Evolutionary conservation across 2,888 invertebrate genomes (phyloP), one percentile per base, ranked within the genome.

Genomic region (Pasiphila rectangulata): DNA sequence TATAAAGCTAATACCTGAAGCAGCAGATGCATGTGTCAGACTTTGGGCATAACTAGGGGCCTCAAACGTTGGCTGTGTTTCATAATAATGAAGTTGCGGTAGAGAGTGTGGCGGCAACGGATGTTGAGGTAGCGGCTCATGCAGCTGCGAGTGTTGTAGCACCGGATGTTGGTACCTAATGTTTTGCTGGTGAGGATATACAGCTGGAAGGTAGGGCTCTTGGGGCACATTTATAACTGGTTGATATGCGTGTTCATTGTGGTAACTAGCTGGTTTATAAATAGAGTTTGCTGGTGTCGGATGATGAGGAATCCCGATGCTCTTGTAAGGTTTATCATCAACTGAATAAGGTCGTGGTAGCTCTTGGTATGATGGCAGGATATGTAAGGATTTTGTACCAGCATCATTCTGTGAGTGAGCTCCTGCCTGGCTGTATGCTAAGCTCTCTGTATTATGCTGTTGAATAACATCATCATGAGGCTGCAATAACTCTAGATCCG

Each of bases 301-400:
- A 7, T 21, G 12, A 7, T 43, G 27, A 40, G 15, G 6, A 10
- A 20, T 16, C 10, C 3, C 16, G 4, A 12, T 29, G 3, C n/a
- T 34, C 4, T 30, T 24, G 12, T 32, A 37, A 38, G 12, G 27
- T 12, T 16, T 43, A 9, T 48, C n/a, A n/a, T n/a, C 34, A 15
- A 21, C 10, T 20, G 10, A 7, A 24, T 43, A 35, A 35, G 16
- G 2, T 34, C 27, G 12, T 16, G 42, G 16, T 38, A 12, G 9
- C 23, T 42, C 42, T 32, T 29, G 25, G 25, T 38, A 41, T 2
- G n/a, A 3, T n/a, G 32, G 32, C 27, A 10, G 30, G 13, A 6
- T 7, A n/a, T 13, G n/a, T 5, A 9, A 15, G 21, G 10, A 4
- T 41, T 21, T 13, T 21, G 29, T 1, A 12, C 6, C 23, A 10